Evolutionary conservation across 1,140 invertebrate species (phyloP).

Genomic region (Conus betulinus): DNA sequence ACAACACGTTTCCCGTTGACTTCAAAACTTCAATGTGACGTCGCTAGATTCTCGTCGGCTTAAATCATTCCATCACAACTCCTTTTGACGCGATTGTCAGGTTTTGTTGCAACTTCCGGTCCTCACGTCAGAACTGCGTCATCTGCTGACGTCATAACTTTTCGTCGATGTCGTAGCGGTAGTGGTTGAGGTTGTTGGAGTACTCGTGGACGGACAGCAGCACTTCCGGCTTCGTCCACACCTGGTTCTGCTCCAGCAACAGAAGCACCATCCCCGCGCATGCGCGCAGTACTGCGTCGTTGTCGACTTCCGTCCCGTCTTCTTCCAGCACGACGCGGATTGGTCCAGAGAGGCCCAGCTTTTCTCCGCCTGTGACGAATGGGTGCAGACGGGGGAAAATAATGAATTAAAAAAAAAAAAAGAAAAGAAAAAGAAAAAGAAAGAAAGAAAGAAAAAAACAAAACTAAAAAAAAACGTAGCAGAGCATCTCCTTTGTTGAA

Average conservation of each 20-base stretch:
- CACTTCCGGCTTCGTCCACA: conserved; percentile 19
- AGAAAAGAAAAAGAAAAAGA: not conserved
- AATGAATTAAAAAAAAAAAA: no score
- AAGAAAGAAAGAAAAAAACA: not conserved
- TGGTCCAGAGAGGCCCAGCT: conserved; percentile 24
- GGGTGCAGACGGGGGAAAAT: not conserved
- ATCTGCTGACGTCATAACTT: conserved; percentile 22
- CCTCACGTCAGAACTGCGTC: not conserved
- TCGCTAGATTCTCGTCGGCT: no score
- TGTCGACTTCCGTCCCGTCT: conserved; percentile 42
- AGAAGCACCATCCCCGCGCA: conserved; percentile 37
- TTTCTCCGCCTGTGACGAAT: conserved; percentile 12
- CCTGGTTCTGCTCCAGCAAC: conserved; percentile 20
- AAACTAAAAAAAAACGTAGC: no score
- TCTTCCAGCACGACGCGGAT: conserved; percentile 31
- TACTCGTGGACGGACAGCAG: conserved; percentile 22
- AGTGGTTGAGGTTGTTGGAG: conserved; percentile 20
- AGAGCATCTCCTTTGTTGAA: no score
- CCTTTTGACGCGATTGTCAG: no score
- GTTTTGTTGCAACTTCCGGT: no score
- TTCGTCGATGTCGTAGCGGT: conserved; percentile 24
- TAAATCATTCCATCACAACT: no score
- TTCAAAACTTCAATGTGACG: no score
- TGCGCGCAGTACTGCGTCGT: conserved; percentile 38
- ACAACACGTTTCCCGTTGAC: no score